Evolutionary conservation across 2,888 invertebrate genomes (phyloP), one percentile per base, ranked within the genome.

Genomic region (Pandemis corylana): DNA sequence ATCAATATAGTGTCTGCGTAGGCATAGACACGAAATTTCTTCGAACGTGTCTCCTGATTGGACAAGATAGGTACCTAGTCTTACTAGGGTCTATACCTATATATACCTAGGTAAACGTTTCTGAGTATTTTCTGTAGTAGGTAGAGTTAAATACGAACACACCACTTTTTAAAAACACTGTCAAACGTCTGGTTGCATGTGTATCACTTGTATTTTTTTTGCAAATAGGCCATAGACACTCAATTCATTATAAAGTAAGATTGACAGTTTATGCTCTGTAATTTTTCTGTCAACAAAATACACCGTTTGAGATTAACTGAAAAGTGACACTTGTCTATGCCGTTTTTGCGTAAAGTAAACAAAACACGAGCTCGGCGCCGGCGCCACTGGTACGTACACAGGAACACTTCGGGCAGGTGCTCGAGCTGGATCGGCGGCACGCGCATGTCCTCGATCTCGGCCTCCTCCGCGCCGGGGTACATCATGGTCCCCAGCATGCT

Each of bases 381-480:
- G 62, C 63, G 66, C 53, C 53, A 66, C 15, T 64, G 64, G 76
- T 93, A 96, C 96, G 95, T 96, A 96, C 96, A 96, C 89, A 96
- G 89, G 83, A 97, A 95, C 92, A 96, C 96, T 90, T 96, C 96
- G 53, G 97, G 97, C 84, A 97, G 95, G 87, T 96, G 96, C 88
- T 96, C 96, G 80, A 97, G 93, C 85, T 96, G 96, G 83, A 97
- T 96, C 81, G 96, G 96, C 77, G 97, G 97, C 81, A 97, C 96
- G 86, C 97, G 95, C 92, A 96, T 95, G 88, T 95, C 95, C 86
- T 95, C 92, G 77, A 93, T 87, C 77, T 89, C 89, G 28, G 85
- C 79, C 78, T 89, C 89, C 79, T 94, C 92, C 78, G 86, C 85
- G 79, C 88, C 89, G 79, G 93, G 93, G 86, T 91, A 95, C 95